These are phyloP conservation scores for Apoderus coryli DNA, from an alignment of 2,888 invertebrate genomes.

Conservation along the genomic window DNA sequence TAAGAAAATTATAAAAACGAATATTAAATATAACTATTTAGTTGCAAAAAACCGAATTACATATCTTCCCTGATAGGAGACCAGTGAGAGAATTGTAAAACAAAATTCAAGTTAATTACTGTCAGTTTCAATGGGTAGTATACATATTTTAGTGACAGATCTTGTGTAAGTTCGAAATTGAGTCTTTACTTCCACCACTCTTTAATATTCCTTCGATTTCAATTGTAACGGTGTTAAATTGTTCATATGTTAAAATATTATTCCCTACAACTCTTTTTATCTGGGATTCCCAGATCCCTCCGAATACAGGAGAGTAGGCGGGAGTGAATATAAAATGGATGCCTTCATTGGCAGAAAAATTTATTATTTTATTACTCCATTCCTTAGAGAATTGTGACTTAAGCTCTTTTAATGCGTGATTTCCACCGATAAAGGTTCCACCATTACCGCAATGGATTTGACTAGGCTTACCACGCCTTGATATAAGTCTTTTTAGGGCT, in stretches of 20 bases:
- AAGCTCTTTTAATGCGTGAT: conserved; percentile 9
- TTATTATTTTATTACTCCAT: background rate
- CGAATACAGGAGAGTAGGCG: conserved; percentile 20
- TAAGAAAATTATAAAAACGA: too few species aligned
- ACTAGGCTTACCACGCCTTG: conserved; percentile 9
- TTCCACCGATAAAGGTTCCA: conserved; percentile 11
- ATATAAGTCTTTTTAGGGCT: conserved; percentile 11
- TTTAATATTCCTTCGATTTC: conserved; percentile 10
- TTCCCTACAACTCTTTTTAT: conserved; percentile 9
- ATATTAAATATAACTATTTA: too few species aligned
- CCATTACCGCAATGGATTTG: conserved; percentile 11
- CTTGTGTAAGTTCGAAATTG: too few species aligned
- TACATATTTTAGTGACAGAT: too few species aligned
- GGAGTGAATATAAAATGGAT: conserved; percentile 21
- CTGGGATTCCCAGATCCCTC: conserved; percentile 14
- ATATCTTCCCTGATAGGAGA: too few species aligned
- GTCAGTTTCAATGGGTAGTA: too few species aligned
- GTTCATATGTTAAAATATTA: conserved; percentile 8
- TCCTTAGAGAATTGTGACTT: background rate
- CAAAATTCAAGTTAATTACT: too few species aligned
- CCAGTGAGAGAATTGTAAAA: too few species aligned
- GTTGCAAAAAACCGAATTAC: too few species aligned
- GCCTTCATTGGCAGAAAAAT: conserved; percentile 5
- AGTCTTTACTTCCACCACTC: too few species aligned
- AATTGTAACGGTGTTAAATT: conserved; percentile 8